phyloP scores from a whole-genome alignment of 2,888 invertebrate species.

The Physocephala rufipes region DNA sequence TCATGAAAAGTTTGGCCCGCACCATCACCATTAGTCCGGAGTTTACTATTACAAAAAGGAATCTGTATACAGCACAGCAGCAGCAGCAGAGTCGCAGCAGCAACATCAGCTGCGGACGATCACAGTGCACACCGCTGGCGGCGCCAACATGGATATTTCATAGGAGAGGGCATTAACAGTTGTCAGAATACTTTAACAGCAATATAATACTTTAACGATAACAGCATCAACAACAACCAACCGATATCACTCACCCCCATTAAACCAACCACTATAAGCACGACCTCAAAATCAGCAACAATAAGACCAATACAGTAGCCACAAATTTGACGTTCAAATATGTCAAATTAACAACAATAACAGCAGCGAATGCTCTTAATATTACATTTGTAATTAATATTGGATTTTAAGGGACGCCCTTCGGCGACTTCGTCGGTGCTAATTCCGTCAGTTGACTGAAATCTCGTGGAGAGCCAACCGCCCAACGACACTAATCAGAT shows the following conservation, averaged over 20 bases:
- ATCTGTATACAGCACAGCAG: slow-evolving; percentile 52
- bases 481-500: neutral
- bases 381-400: slow-evolving; percentile 6
- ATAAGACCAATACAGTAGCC: neutral
- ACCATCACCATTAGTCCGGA: slow-evolving; percentile 61
- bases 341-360: neutral
- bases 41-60: slow-evolving; percentile 60
- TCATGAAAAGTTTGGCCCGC: slow-evolving; percentile 60
- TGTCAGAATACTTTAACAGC: neutral
- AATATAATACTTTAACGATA: no score
- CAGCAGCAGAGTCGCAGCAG: slow-evolving; percentile 52
- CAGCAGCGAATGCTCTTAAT: slow-evolving; percentile 8
- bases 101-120: slow-evolving; percentile 39
- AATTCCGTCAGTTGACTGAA: slow-evolving; percentile 18
- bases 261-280: slow-evolving; percentile 18
- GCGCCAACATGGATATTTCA: slow-evolving; percentile 49
- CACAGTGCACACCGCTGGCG: slow-evolving; percentile 52
- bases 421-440: slow-evolving; percentile 13
- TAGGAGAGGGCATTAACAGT: neutral
- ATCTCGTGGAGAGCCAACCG: slow-evolving; percentile 13
- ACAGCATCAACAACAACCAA: slow-evolving; percentile 25
- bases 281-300: no score
- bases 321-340: neutral
- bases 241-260: slow-evolving; percentile 16
- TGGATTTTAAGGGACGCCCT: slow-evolving; percentile 12